These are phyloP conservation scores for Neotoxoptera formosana DNA, from an alignment of 1,140 invertebrate genomes.

Conservation along the genomic window DNA sequence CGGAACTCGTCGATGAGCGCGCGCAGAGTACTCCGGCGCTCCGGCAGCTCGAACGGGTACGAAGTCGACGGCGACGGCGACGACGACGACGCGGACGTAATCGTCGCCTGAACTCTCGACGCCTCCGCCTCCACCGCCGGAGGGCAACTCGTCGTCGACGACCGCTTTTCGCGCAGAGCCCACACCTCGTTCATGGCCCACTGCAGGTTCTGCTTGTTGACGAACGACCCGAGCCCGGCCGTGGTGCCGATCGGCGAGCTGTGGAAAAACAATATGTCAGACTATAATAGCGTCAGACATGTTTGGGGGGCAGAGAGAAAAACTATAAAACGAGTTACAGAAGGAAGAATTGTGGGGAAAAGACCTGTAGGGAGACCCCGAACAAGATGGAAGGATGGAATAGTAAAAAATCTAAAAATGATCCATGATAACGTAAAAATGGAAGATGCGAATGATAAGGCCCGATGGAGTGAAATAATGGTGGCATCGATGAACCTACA, in stretches of 20 bases:
- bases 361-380: too few relatives aligned
- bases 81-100: not conserved
- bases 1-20: constrained; percentile 45
- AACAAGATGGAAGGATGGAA: too few relatives aligned
- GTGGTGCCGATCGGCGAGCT: constrained; percentile 43
- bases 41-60: constrained; percentile 30
- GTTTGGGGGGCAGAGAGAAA: too few relatives aligned
- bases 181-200: constrained; percentile 55
- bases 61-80: not conserved
- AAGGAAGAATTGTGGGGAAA: too few relatives aligned
- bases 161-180: not conserved
- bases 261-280: not conserved
- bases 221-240: not conserved
- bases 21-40: constrained; percentile 42
- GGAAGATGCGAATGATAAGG: too few relatives aligned
- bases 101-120: not conserved
- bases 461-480: too few relatives aligned
- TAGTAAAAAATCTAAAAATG: too few relatives aligned
- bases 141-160: not conserved
- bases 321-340: too few relatives aligned
- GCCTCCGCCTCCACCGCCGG: not conserved
- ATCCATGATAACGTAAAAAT: too few relatives aligned
- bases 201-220: constrained; percentile 47
- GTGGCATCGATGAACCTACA: too few relatives aligned
- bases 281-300: too few relatives aligned